Conservation (phyloP, 2,888 invertebrate genomes). For the Diadromus collaris region DNA sequence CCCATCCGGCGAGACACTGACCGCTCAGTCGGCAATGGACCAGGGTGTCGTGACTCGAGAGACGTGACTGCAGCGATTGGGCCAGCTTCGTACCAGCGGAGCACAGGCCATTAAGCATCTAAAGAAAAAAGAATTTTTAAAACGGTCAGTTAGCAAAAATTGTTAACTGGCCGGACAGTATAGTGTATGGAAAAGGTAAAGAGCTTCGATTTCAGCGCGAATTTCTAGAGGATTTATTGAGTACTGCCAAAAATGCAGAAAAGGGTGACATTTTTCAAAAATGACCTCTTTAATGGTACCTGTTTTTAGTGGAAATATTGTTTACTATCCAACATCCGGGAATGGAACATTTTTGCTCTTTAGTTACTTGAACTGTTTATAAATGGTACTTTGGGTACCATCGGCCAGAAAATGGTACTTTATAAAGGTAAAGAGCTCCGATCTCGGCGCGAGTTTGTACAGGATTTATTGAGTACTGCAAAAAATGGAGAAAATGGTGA, state of each 20-base stretch:
- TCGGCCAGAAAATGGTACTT: neutral
- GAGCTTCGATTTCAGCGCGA: neutral
- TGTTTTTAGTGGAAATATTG: too few relatives aligned
- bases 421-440: neutral
- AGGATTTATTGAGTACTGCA: neutral
- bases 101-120: conserved; percentile 84
- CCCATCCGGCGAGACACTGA: conserved; percentile 84
- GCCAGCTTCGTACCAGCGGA: conserved; percentile 84
- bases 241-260: neutral
- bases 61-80: conserved; percentile 82
- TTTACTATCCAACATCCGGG: too few relatives aligned
- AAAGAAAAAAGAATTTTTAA: neutral
- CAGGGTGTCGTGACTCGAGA: conserved; percentile 76
- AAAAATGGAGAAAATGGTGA: neutral
- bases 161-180: neutral
- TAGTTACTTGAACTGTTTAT: neutral
- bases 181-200: neutral
- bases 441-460: neutral
- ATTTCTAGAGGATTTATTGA: neutral
- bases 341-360: neutral
- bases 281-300: neutral
- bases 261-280: neutral
- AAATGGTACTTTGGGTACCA: neutral
- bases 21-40: conserved; percentile 81
- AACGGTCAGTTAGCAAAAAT: neutral